These are phyloP conservation scores for Casuarius casuarius DNA, from an alignment of 2,113 vertebrate species.

Conservation along the genomic window DNA sequence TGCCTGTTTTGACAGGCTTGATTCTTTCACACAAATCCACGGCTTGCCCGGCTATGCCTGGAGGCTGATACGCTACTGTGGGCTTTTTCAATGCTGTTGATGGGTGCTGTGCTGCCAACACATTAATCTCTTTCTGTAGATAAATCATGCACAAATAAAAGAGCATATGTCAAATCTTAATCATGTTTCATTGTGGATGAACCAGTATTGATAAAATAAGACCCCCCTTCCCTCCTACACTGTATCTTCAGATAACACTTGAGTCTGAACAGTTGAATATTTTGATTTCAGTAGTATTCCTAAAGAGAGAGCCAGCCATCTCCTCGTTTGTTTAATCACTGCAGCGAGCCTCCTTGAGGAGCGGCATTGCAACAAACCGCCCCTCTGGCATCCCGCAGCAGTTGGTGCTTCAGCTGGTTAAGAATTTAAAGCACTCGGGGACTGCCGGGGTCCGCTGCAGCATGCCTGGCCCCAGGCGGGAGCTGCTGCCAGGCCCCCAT, in stretches of 20 bases:
- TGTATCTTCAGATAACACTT: neutral
- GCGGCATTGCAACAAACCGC: neutral
- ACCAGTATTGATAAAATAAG: conserved; percentile 48
- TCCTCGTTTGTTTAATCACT: neutral
- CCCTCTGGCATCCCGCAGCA: neutral
- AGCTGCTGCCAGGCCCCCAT: neutral
- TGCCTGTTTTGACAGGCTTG: conserved; percentile 9
- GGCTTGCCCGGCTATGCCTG: neutral
- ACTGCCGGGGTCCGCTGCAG: neutral
- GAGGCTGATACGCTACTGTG: neutral
- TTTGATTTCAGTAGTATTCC: conserved; percentile 14
- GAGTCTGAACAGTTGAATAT: neutral
- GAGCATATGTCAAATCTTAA: conserved; percentile 11
- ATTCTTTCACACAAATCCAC: neutral
- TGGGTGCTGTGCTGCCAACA: neutral
- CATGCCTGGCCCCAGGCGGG: accelerated
- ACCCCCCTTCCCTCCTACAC: neutral
- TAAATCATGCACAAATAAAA: conserved; percentile 57
- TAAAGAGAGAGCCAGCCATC: neutral
- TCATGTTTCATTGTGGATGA: conserved; percentile 6
- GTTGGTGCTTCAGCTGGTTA: neutral
- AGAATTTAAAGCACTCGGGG: neutral
- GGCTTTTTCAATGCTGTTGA: conserved; percentile 14
- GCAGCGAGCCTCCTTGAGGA: neutral
- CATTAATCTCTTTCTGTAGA: conserved; percentile 51